Evolutionary conservation across 2,888 invertebrate genomes (phyloP).

Genomic region (Malacosoma neustria): DNA sequence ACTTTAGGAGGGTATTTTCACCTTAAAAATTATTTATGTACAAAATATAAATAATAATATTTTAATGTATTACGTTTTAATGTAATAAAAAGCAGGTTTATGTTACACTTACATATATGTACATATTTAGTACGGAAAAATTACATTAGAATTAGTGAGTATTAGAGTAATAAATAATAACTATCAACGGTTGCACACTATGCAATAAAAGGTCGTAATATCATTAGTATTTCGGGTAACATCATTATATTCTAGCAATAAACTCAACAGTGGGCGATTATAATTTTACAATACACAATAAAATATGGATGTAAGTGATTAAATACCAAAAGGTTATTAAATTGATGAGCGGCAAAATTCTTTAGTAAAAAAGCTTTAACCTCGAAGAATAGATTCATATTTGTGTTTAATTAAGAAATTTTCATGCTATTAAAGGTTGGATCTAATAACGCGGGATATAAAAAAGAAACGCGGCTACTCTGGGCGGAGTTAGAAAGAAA

Average conservation of each 20-base stretch:
- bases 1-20: no score
- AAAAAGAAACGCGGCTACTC: conserved; percentile 18
- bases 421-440: conserved; percentile 56
- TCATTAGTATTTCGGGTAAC: conserved; percentile 2
- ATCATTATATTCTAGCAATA: background rate
- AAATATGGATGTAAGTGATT: conserved; percentile 43
- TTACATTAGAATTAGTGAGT: no score
- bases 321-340: conserved; percentile 53
- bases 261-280: conserved; percentile 9
- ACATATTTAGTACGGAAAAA: no score
- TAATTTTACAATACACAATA: conserved; percentile 15
- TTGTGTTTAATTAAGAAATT: conserved; percentile 65
- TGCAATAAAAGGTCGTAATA: no score
- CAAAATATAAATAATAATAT: no score
- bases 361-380: conserved; percentile 58
- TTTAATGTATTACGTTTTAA: no score
- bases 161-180: no score
- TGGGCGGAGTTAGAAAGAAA: conserved; percentile 25
- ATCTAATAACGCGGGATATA: conserved; percentile 29
- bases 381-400: conserved; percentile 51
- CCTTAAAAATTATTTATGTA: no score
- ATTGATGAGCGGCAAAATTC: conserved; percentile 59
- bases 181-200: no score
- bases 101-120: no score
- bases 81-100: no score